These are phyloP conservation scores for Malthinus seriepunctatus DNA, from an alignment of 2,888 invertebrate genomes.

Conservation along the genomic window DNA sequence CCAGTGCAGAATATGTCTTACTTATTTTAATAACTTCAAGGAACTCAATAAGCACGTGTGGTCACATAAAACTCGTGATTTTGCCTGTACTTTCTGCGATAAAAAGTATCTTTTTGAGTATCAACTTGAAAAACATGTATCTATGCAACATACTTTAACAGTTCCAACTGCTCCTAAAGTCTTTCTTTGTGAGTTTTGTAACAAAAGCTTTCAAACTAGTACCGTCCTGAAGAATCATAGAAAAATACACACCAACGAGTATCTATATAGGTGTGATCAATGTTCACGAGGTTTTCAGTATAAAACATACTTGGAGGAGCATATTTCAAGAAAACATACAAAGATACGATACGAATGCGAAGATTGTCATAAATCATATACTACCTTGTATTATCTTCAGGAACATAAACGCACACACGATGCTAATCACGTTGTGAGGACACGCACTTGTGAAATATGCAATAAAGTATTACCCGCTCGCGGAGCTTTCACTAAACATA, in stretches of 20 bases:
- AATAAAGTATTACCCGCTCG: conserved; percentile 16
- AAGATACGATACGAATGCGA: conserved; percentile 41
- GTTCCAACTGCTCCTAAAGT: too few species aligned
- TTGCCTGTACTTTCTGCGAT: too few species aligned
- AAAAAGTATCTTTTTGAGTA: too few species aligned
- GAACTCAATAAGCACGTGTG: too few species aligned
- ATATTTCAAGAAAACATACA: conserved; percentile 27
- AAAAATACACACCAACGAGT: not conserved
- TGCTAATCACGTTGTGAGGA: conserved; percentile 19
- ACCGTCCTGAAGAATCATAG: too few species aligned
- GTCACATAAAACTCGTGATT: too few species aligned
- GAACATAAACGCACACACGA: conserved; percentile 31
- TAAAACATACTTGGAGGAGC: conserved; percentile 26
- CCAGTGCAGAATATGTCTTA: too few species aligned
- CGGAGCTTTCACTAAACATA: conserved; percentile 6
- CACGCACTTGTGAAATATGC: conserved; percentile 25
- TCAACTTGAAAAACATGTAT: too few species aligned
- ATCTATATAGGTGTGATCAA: conserved; percentile 44
- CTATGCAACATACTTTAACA: too few species aligned
- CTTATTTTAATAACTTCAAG: too few species aligned
- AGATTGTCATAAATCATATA: conserved; percentile 53
- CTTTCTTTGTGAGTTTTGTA: too few species aligned
- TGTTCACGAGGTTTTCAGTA: conserved; percentile 46
- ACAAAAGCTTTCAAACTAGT: too few species aligned
- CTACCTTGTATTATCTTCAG: conserved; percentile 40